These are phyloP conservation scores for Sus scrofa DNA, from an alignment of 2,113 vertebrate species.

Conservation along the genomic window T2T-Sscrofa CM000824.6:217851001-217851500, in stretches of 20 bases:
- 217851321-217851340: not conserved
- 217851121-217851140: not conserved
- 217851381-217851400: not conserved
- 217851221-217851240: not conserved
- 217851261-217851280: not conserved
- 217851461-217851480: no score
- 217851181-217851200: not conserved
- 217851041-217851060: not conserved
- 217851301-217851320: not conserved
- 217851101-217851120: not conserved
- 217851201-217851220: no score
- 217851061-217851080: not conserved
- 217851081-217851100: not conserved
- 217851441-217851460: no score
- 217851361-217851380: not conserved
- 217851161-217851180: not conserved
- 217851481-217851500: no score
- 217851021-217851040: not conserved
- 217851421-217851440: no score
- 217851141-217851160: not conserved
- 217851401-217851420: no score
- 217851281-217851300: not conserved
- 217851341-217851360: not conserved
- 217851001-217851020: not conserved
- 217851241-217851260: not conserved